Base-by-base conservation (phyloP, 2,113 vertebrate species). In the Melanerpes aurifrons region DNA sequence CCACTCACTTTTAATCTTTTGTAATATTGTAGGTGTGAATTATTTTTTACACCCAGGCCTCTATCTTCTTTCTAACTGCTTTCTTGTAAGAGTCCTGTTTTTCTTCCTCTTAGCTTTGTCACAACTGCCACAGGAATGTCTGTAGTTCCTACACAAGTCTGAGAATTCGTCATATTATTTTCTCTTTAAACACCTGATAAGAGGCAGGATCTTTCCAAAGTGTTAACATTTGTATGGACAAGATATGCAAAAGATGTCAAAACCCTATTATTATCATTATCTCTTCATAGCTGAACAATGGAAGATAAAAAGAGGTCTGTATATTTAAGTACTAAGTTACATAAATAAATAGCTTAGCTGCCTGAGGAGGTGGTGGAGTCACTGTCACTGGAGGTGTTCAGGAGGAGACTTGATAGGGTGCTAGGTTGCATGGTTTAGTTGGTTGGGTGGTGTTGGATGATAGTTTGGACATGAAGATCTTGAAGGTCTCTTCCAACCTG, bases 221-320 rank as follows among this genome's bases (percentile, higher is more conserved):
- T 47, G 5, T 29, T 82, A 6, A 32, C 59, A 47, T 56, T 29
- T 67, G 5, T 70, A 69, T n/a, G 20, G 22, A 25, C 10, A 67
- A 64, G n/a, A 59, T 40, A 76, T 32, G 14, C 7, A 89, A 19
- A 72, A 86, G 8, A 50, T 50, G 14, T 8, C 9, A 45, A 87
- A 72, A 71, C 1, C 1, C 0, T 29, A 26, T 32, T 78, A 31
- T 73, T n/a, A 29, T 48, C 10, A 62, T 18, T 12, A n/a, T 5
- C 12, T 53, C 69, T 81, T 84, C 58, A 40, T 24, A 69, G 12
- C 3, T 58, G 58, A 90, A 78, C 25, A 90, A 66, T 9, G 9
- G n/a, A 69, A 81, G 29, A 40, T 7, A 22, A 8, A 31, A 82
- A 86, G n/a, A 70, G 3, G 21, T 64, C 32, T 69, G 47, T 4